Base-by-base conservation (phyloP, 2,113 vertebrate species). In the Cisticola juncidis region DNA sequence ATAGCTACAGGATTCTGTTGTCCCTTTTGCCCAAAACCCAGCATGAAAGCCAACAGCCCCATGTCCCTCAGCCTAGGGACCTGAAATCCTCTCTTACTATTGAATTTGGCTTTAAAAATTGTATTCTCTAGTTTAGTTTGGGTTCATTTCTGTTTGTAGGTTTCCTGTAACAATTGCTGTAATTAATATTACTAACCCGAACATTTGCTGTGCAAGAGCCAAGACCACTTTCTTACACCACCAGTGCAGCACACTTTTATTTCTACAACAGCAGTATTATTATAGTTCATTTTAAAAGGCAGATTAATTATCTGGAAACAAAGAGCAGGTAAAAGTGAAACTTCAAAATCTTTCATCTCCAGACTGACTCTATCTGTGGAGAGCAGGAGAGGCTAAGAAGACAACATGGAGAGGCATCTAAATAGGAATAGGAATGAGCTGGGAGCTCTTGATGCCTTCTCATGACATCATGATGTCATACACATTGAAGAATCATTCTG, bases 21-120 rank as follows among this genome's bases (percentile, higher is more conserved):
- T 66, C 16, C 21, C 7, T 86, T 94, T 92, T 62, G 13, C 38
- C 31, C 12, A 51, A 47, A 92, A 13, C 1, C 19, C 31, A 56
- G 10, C 28, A 26, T 24, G 36, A 81, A 33, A 21, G 40, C 23
- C 28, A 45, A 25, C 21, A 68, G 13, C 4, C 14, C 18, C 8
- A 16, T 11, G 19, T 1, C 5, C 13, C 6, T 28, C 20, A 51
- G 8, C 6, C 16, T 60, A 81, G 16, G 29, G n/a, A 86, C 2
- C 5, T 31, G 47, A 64, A 84, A 81, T 25, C 11, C 12, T 61
- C 40, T 72, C 54, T 79, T 33, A 18, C 7, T 82, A 7, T 86
- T 74, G 51, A 54, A 48, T 88, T 86, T 96, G 82, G 36, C 45
- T 95, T 78, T 74, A 66, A 91, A 97, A 95, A 70, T 21, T 1